phyloP scores from a whole-genome alignment of 1,140 invertebrate species.

The Chironomus striatipennis region DNA sequence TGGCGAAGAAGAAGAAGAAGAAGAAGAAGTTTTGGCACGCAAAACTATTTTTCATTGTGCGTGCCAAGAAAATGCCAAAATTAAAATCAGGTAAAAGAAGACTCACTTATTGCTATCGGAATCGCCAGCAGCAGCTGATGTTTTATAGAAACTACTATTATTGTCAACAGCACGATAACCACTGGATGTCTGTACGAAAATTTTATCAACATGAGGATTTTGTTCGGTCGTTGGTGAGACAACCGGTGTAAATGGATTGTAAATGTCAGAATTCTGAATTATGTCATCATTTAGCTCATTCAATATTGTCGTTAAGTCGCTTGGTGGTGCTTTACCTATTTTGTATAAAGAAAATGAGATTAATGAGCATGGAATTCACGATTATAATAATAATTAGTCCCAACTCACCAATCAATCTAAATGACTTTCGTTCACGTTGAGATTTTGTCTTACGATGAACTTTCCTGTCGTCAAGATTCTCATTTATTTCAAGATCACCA shows the following conservation, averaged over 20 bases:
- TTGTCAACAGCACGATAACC: conserved; percentile 40
- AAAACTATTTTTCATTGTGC: not conserved
- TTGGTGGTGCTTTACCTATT: not conserved
- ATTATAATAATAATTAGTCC: no score
- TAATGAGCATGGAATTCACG: no score
- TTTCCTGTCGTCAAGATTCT: conserved; percentile 37
- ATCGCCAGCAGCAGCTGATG: conserved; percentile 21
- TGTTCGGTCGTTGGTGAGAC: conserved; percentile 40
- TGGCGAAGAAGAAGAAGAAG: no score
- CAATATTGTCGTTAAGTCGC: conserved; percentile 34
- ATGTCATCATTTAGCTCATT: conserved; percentile 40
- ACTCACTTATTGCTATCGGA: conserved; percentile 36
- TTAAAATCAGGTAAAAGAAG: not conserved
- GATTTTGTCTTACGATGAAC: conserved; percentile 40
- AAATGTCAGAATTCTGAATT: conserved; percentile 38
- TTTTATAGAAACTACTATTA: conserved; percentile 14
- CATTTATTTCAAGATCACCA: conserved; percentile 39
- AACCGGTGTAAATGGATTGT: conserved; percentile 41
- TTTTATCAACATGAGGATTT: conserved; percentile 39
- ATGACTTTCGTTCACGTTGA: conserved; percentile 33
- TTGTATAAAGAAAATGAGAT: not conserved
- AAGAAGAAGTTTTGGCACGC: not conserved
- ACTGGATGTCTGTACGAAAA: conserved; percentile 41
- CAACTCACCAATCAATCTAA: conserved; percentile 18
- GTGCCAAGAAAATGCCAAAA: not conserved